A percentile compares a stretch with the other conserved stretches of the same genome.
phyloP scores from a whole-genome alignment of 2,113 vertebrate genomes.

The Prietella phreatophila region DNA sequence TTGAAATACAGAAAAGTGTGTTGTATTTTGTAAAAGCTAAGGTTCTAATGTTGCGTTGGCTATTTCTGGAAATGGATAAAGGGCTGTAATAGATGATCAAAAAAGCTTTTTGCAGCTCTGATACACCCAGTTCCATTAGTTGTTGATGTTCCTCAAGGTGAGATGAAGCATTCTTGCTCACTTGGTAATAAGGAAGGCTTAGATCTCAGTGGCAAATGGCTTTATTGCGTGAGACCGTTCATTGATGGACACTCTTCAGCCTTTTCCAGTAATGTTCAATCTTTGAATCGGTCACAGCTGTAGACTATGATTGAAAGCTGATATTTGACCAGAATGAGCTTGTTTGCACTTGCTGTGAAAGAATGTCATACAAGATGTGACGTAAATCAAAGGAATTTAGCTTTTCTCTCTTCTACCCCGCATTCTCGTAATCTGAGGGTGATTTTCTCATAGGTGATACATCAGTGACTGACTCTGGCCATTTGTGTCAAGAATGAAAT shows the following conservation, averaged over 20 bases:
- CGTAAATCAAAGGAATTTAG: too few relatives aligned
- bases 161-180: constrained; percentile 9
- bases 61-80: background rate
- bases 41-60: background rate
- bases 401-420: background rate
- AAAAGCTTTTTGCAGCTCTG: background rate
- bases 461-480: background rate
- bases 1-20: background rate
- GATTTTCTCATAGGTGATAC: background rate
- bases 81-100: background rate
- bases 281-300: background rate
- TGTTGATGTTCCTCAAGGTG: constrained; percentile 24
- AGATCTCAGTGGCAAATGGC: constrained; percentile 41
- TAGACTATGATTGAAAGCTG: background rate
- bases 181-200: constrained; percentile 45
- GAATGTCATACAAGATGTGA: background rate
- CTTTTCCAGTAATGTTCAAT: too few relatives aligned
- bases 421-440: background rate
- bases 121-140: constrained; percentile 21
- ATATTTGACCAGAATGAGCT: background rate
- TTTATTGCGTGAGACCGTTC: constrained; percentile 41
- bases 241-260: constrained; percentile 15
- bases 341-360: background rate
- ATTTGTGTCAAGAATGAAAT: background rate
- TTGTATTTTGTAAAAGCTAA: background rate